phyloP scores from a whole-genome alignment of 2,113 vertebrate genomes.

The Calidris pugnax region DNA sequence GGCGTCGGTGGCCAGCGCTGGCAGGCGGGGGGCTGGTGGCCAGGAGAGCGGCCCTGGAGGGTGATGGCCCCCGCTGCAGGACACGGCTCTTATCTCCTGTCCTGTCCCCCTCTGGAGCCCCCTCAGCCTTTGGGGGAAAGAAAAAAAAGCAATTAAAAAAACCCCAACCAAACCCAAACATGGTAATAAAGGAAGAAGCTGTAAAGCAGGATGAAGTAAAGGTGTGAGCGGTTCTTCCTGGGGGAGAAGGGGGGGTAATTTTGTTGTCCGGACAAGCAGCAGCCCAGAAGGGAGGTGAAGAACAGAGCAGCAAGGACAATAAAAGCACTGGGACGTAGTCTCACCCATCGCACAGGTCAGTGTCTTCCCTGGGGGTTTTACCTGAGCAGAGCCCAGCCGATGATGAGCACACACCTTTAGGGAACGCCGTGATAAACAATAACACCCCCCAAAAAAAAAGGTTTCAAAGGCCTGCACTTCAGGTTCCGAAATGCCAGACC shows the following conservation, averaged over 20 bases:
- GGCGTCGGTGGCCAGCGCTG: background rate
- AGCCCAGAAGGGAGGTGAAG: rapidly evolving
- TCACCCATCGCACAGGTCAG: background rate
- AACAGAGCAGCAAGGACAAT: background rate
- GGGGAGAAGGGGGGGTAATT: background rate
- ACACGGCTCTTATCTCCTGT: background rate
- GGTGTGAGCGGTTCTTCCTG: background rate
- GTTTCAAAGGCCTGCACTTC: background rate
- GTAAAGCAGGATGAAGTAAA: background rate
- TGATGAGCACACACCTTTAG: rapidly evolving
- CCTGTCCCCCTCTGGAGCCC: background rate
- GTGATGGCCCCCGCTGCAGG: rapidly evolving
- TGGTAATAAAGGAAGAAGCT: background rate
- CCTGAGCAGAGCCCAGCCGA: background rate
- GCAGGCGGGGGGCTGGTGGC: no score
- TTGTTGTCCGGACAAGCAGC: background rate
- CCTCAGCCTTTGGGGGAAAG: background rate
- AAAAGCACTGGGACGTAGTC: background rate
- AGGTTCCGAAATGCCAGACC: background rate
- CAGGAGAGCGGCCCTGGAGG: rapidly evolving
- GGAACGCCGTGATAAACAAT: rapidly evolving
- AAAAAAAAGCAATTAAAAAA: no score
- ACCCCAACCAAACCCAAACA: no score
- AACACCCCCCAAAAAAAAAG: background rate
- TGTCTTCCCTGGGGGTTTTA: background rate